Conservation (phyloP, 2,797 vertebrate species). For the Rhinichthys osculus region DNA sequence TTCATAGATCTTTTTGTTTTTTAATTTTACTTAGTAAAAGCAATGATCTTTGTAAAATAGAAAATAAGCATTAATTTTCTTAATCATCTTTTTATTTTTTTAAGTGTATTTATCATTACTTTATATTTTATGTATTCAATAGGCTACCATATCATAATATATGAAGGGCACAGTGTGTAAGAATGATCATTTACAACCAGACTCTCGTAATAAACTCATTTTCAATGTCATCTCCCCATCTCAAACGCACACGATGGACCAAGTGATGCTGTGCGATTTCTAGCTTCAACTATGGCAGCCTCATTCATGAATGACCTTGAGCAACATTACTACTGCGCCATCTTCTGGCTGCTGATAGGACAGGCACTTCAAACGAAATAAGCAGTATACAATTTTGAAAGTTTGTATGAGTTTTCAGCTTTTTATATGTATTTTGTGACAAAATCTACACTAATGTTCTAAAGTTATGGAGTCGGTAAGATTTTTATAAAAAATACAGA, state of each 20-base stretch:
- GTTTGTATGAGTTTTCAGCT: background rate
- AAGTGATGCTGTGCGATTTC: slow-evolving; percentile 45
- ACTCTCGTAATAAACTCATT: background rate
- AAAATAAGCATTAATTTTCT: background rate
- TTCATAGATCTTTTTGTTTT: background rate
- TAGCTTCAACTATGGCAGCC: slow-evolving; percentile 51
- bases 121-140: background rate
- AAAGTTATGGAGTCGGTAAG: background rate
- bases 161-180: background rate
- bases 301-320: slow-evolving; percentile 75
- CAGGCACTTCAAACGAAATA: background rate
- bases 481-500: background rate
- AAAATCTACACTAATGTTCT: background rate
- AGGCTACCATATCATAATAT: too few species aligned
- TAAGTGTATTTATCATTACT: too few species aligned
- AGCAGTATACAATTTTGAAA: background rate
- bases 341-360: slow-evolving; percentile 28
- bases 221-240: background rate
- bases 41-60: background rate
- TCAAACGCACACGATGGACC: background rate
- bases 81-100: background rate
- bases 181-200: background rate
- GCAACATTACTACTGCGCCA: slow-evolving; percentile 34
- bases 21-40: background rate
- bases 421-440: background rate